These are phyloP conservation scores for Buathra laborator DNA, from an alignment of 2,888 invertebrate species.

Conservation along the genomic window DNA sequence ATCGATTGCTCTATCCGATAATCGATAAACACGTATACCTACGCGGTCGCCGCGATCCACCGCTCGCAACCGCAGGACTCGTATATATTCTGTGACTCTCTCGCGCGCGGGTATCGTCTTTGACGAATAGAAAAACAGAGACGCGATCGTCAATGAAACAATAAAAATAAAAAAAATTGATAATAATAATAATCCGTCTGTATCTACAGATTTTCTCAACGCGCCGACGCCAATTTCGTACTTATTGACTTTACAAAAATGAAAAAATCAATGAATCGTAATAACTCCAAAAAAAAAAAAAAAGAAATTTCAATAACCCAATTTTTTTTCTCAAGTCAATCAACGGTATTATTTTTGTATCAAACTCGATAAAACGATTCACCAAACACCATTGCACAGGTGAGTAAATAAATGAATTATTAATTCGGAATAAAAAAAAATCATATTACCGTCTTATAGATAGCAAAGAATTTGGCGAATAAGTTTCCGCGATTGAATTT, in stretches of 20 bases:
- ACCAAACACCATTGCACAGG: too few species aligned
- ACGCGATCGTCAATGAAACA: conserved; percentile 31
- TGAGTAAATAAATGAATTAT: too few species aligned
- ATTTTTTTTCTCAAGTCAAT: neutral
- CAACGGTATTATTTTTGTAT: neutral
- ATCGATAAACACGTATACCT: conserved; percentile 79
- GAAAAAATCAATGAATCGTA: neutral
- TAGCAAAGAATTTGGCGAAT: neutral
- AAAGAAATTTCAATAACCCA: neutral
- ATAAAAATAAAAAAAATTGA: neutral
- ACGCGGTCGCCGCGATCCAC: conserved; percentile 49
- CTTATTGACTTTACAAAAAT: conserved; percentile 29
- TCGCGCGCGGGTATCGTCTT: conserved; percentile 48
- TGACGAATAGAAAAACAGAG: conserved; percentile 71
- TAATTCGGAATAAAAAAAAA: neutral
- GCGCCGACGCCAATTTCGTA: conserved; percentile 48
- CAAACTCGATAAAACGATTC: too few species aligned
- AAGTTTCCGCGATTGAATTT: neutral
- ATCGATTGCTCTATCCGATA: conserved; percentile 80
- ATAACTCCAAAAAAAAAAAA: neutral
- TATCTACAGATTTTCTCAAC: neutral
- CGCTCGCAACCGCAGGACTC: conserved; percentile 45
- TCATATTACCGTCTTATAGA: neutral
- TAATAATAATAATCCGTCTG: conserved; percentile 10
- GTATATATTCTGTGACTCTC: conserved; percentile 27